These are phyloP conservation scores for Helicoverpa armigera DNA, from an alignment of 1,140 invertebrate genomes.

Conservation along the genomic window DNA sequence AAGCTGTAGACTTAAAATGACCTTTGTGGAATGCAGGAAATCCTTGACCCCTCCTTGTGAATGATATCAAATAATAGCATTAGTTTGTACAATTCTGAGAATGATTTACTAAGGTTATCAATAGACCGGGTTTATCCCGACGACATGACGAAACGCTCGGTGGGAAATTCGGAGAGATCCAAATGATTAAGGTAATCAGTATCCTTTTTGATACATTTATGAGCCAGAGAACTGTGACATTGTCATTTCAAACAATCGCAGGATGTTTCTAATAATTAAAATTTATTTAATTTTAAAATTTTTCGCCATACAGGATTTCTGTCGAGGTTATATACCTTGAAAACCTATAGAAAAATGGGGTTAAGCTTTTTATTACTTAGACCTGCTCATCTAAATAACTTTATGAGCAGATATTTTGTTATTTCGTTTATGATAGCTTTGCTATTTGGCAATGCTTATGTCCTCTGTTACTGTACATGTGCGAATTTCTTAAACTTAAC, in stretches of 20 bases:
- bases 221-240: no score
- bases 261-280: no score
- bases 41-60: slow-evolving; percentile 49
- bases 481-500: slow-evolving; percentile 8
- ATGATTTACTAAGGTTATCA: slow-evolving; percentile 46
- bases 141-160: slow-evolving; percentile 33
- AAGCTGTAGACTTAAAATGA: not conserved
- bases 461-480: not conserved
- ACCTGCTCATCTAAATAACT: no score
- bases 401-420: no score
- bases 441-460: no score
- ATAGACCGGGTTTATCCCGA: slow-evolving; percentile 51
- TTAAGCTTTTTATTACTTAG: no score
- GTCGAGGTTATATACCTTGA: no score
- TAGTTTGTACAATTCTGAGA: slow-evolving; percentile 19
- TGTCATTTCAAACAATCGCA: no score
- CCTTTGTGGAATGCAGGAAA: slow-evolving; percentile 5
- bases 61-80: slow-evolving; percentile 48
- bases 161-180: slow-evolving; percentile 4
- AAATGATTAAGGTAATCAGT: not conserved
- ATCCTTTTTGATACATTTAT: not conserved
- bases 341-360: no score
- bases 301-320: no score
- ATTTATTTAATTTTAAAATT: no score
- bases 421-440: no score